Evolutionary conservation across 2,797 vertebrate genomes (phyloP).

Genomic region (Malurus leucopterus): DNA sequence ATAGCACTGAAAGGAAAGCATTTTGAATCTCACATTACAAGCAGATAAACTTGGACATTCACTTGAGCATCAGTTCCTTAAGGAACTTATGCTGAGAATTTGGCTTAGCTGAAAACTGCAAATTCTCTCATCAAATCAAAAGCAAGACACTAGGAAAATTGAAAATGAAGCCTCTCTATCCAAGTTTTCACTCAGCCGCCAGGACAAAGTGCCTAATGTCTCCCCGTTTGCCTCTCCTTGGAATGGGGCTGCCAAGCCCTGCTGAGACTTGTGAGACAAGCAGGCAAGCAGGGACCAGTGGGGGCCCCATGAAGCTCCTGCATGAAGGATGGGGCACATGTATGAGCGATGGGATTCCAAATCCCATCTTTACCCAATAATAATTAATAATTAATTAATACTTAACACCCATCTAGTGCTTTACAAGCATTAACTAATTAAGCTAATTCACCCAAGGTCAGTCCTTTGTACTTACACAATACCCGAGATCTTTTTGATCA

Average conservation of each 20-base stretch:
- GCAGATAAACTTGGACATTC: constrained; percentile 24
- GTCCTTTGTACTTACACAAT: constrained; percentile 60
- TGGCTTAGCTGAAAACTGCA: neutral
- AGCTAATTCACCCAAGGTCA: constrained; percentile 66
- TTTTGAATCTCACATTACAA: neutral
- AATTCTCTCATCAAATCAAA: neutral
- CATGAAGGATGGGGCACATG: constrained; percentile 17
- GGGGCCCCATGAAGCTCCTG: neutral
- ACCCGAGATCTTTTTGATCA: constrained; percentile 60
- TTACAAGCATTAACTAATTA: constrained; percentile 66
- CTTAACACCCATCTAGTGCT: constrained; percentile 58
- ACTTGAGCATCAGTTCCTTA: neutral
- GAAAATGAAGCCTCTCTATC: neutral
- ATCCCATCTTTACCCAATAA: constrained; percentile 58
- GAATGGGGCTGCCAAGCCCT: neutral
- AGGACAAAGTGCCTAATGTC: neutral
- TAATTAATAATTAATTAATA: constrained; percentile 64
- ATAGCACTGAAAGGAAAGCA: neutral
- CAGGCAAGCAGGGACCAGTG: neutral
- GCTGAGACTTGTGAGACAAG: neutral
- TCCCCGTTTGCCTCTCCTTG: neutral
- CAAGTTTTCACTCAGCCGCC: neutral
- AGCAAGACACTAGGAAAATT: neutral
- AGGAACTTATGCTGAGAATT: neutral
- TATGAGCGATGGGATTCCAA: constrained; percentile 49